phyloP scores from a whole-genome alignment of 2,797 vertebrate genomes.

The Channallabes apus region DNA sequence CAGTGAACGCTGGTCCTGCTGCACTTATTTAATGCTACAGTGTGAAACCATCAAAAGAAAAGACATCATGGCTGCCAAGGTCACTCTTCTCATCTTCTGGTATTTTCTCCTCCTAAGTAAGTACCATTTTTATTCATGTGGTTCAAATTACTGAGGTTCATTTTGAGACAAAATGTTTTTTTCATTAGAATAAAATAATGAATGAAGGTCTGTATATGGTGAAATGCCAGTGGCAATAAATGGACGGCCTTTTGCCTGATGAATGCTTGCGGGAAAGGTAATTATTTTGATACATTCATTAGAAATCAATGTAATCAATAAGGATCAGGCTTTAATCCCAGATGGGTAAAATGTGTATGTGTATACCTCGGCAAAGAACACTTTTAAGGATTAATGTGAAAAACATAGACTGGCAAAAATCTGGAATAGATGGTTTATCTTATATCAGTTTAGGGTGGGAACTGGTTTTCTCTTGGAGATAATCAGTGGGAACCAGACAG shows the following conservation, averaged over 20 bases:
- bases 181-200: neutral
- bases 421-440: conserved; percentile 52
- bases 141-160: neutral
- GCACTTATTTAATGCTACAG: conserved; percentile 32
- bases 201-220: neutral
- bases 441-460: conserved; percentile 34
- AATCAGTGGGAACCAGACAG: conserved; percentile 61
- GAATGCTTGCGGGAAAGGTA: neutral
- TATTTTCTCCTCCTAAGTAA: conserved; percentile 37
- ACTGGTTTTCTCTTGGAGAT: conserved; percentile 54
- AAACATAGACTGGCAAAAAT: neutral
- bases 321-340: neutral
- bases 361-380: neutral
- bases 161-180: neutral
- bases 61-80: conserved; percentile 33
- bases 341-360: neutral
- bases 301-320: neutral
- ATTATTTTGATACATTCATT: neutral
- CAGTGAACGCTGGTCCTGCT: conserved; percentile 3
- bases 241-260: neutral
- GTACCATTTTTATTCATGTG: conserved; percentile 15
- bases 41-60: conserved; percentile 8
- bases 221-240: neutral
- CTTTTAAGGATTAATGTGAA: neutral
- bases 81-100: conserved; percentile 26